Evolutionary conservation across 53 echinoderm and acorn worm species (phyloP).

Genomic region (Echinometra lucunter): DNA sequence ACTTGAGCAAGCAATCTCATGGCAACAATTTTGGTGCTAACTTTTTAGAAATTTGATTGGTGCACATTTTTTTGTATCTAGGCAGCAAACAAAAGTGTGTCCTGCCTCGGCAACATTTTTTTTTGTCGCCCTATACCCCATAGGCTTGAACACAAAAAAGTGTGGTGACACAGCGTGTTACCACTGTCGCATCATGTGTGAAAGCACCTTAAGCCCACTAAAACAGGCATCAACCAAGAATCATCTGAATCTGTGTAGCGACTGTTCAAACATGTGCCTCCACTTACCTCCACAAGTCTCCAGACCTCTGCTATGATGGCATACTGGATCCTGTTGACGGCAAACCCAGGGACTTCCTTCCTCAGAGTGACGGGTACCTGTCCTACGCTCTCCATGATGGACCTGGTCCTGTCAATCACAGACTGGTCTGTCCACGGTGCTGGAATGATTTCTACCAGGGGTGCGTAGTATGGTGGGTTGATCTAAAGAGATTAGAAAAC

Average conservation of each 20-base stretch:
- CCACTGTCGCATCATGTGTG: no score
- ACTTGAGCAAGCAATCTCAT: no score
- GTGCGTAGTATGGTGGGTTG: conserved; percentile 95
- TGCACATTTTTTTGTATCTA: no score
- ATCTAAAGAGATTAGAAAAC: conserved; percentile 66
- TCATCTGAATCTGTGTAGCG: not conserved
- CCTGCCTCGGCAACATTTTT: no score
- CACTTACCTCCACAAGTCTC: conserved; percentile 84
- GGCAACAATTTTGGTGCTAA: no score
- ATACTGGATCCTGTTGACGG: conserved; percentile 87
- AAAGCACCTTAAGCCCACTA: not conserved
- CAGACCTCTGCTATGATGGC: conserved; percentile 84
- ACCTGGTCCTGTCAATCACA: conserved; percentile 75
- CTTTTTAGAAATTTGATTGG: no score
- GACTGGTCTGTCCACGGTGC: conserved; percentile 88
- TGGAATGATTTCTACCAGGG: conserved; percentile 92
- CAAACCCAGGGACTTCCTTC: conserved; percentile 91
- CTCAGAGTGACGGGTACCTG: conserved; percentile 90
- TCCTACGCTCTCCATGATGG: conserved; percentile 84
- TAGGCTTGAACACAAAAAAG: no score
- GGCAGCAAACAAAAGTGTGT: no score
- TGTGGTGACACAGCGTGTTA: no score
- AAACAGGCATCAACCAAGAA: not conserved
- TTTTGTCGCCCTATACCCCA: no score
- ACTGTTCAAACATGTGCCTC: not conserved